Base-by-base conservation (phyloP, 1,140 invertebrate species). In the Odontomachus brunneus region DNA sequence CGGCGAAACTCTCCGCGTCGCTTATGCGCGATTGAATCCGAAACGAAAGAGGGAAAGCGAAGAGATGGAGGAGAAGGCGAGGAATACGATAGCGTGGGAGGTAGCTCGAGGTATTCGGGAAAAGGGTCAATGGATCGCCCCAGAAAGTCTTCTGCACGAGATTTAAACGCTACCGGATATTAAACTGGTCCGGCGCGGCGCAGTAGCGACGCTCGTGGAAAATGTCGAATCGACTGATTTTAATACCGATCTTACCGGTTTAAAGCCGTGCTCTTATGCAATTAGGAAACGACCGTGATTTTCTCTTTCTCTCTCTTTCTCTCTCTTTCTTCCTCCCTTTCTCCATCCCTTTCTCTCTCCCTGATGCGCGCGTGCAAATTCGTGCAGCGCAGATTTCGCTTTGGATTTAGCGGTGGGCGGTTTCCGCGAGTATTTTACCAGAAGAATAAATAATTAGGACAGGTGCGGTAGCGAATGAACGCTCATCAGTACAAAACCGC, bases 221-320 rank as follows among this genome's bases (percentile, higher is more conserved):
- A 87, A 80, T 65, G 84, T 86, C 55, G 76, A 84, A 87, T 84
- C 62, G 24, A 73, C 74, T 72, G 78, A 86, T 85, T 85, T 65
- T 71, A 87, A 82, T 85, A 69, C 17, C 65, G 14, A 24, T 22
- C 49, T 2, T 65, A 38, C 22, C 38, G 22, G 26, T 59, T 78
- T 62, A 67, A 80, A 78, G 29, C 24, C n/a, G 66, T 17, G 63
- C 24, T 49, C 67, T 74, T 82, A n/a, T 19, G 69, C 59, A 84
- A 86, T 69, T 82, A 76, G 22, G 15, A 44, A 44, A 22, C 51
- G 53, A 80, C 33, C 24, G 17, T n/a, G 49, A 72, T 29, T 65
- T 14, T 51, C 51, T 73, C 48, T 63, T 67, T 55, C n/a, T 12
- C 3, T 49, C 49, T 44, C 38, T 33, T 5, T 33, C 29, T 33